Base-by-base conservation (phyloP, 2,113 vertebrate species). In the Pangasianodon gigas region DNA sequence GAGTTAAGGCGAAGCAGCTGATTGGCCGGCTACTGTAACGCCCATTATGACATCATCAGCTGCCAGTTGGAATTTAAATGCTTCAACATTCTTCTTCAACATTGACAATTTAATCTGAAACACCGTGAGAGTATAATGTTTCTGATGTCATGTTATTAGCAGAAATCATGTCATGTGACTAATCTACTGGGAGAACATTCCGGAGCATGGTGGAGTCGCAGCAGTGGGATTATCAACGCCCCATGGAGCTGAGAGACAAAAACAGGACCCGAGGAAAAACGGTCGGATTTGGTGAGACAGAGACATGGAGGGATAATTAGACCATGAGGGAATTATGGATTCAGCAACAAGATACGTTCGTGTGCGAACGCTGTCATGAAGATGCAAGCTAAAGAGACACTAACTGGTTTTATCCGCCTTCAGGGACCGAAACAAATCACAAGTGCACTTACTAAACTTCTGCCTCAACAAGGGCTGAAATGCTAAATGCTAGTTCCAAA, bases 301-400 rank as follows among this genome's bases (percentile, higher is more conserved):
- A 83, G 54, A 83, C 16, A 83, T 58, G 19, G 32, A 26, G 21
- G 81, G 54, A 60, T 60, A 83, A 83, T 83, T 83, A 83, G 81
- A 60, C 81, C 81, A 83, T 83, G 32, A 60, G 81, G 81, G 81
- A 83, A 56, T 83, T 58, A 60, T 83, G 32, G 19, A 41, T 83
- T 83, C 81, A 58, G 81, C 32, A 83, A 24, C 54, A 58, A 83
- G 81, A 83, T 54, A 60, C n/a, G 6, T 81, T 52, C 60, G 54
- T 58, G 81, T 83, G 80, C 80, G 58, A 83, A 83, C n/a, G 9
- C n/a, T 83, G 81, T 83, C 54, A 52, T 83, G 54, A 60, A 83
- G 32, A 83, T 83, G 81, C 32, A 0, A 58, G 19, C 32, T 58
- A 83, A 83, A 60, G 54, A 83, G 81, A 83, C 54, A 21, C 54